A percentile compares a stretch with the other conserved stretches of the same genome.
These are phyloP conservation scores for Falcunculus frontatus DNA, from an alignment of 2,113 vertebrate species.

Conservation along the genomic window DNA sequence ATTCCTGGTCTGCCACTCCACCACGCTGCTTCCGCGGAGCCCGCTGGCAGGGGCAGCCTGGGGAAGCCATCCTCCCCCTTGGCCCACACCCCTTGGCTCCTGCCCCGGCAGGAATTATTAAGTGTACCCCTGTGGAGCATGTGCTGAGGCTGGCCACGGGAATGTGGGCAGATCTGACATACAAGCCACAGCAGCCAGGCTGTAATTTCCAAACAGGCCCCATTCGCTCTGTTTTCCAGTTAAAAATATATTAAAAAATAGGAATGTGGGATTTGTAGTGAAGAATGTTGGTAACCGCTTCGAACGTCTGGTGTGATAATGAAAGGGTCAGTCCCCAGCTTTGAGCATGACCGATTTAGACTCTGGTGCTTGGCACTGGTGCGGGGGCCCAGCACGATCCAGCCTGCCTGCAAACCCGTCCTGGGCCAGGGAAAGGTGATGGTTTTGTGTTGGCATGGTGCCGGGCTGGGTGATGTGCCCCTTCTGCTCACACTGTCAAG, in stretches of 20 bases:
- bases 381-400: neutral
- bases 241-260: slow-evolving; percentile 74
- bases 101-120: slow-evolving; percentile 60
- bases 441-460: neutral
- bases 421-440: neutral
- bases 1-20: neutral
- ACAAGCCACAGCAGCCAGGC: slow-evolving; percentile 67
- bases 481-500: neutral
- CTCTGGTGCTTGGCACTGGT: slow-evolving; percentile 10
- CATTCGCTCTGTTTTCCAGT: slow-evolving; percentile 59
- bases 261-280: slow-evolving; percentile 57
- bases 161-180: slow-evolving; percentile 73
- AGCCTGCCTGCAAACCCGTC: neutral
- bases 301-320: slow-evolving; percentile 69
- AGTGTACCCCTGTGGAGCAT: slow-evolving; percentile 64
- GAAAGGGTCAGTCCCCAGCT: slow-evolving; percentile 61
- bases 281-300: slow-evolving; percentile 64
- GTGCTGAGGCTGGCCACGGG: slow-evolving; percentile 70
- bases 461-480: rapidly evolving
- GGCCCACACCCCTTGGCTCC: slow-evolving; percentile 38
- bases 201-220: slow-evolving; percentile 68
- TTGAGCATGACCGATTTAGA: slow-evolving; percentile 66
- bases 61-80: neutral
- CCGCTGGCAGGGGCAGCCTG: neutral
- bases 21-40: neutral